A percentile compares a stretch with the other conserved stretches of the same genome.
Evolutionary conservation across 2,113 vertebrate genomes (phyloP).

Genomic region (Nothoprocta perdicaria): DNA sequence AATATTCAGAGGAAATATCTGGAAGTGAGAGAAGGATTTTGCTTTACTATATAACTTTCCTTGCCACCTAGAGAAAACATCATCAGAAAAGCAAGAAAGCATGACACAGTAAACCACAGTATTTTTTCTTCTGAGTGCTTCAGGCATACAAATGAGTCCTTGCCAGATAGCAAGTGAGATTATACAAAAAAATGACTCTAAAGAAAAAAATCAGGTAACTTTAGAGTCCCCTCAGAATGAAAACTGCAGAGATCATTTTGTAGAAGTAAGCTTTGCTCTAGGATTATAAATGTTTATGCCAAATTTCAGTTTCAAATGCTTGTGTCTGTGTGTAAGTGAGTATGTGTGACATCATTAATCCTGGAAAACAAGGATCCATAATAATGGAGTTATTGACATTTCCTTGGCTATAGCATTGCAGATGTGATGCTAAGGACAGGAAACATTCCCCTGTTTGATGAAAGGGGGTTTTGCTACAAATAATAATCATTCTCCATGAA

Average conservation of each 20-base stretch:
- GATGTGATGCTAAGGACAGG: conserved; percentile 35
- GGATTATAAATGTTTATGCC: conserved; percentile 25
- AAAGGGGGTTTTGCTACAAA: conserved; percentile 19
- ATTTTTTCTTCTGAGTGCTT: conserved; percentile 4
- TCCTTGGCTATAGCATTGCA: conserved; percentile 27
- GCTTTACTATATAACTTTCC: not conserved
- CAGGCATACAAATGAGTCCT: conserved; percentile 9
- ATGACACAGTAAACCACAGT: conserved; percentile 24
- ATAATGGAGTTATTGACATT: not conserved
- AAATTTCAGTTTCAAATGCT: conserved; percentile 25
- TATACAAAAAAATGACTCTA: conserved; percentile 24
- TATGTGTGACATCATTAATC: conserved; percentile 47
- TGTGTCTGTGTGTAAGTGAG: not conserved
- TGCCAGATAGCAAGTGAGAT: conserved; percentile 35
- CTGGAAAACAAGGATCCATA: conserved; percentile 9
- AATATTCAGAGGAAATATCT: not conserved
- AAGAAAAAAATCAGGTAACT: not conserved
- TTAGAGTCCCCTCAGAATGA: conserved; percentile 2
- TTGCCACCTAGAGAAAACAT: conserved; percentile 10
- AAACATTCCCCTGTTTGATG: conserved; percentile 35
- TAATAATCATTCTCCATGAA: conserved; percentile 16
- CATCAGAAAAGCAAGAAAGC: conserved; percentile 36
- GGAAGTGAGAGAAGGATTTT: not conserved
- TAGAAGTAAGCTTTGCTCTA: conserved; percentile 29
- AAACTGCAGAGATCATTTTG: not conserved